Base-by-base conservation (phyloP, 23 tunicate species). In the Botrylloides violaceus region DNA sequence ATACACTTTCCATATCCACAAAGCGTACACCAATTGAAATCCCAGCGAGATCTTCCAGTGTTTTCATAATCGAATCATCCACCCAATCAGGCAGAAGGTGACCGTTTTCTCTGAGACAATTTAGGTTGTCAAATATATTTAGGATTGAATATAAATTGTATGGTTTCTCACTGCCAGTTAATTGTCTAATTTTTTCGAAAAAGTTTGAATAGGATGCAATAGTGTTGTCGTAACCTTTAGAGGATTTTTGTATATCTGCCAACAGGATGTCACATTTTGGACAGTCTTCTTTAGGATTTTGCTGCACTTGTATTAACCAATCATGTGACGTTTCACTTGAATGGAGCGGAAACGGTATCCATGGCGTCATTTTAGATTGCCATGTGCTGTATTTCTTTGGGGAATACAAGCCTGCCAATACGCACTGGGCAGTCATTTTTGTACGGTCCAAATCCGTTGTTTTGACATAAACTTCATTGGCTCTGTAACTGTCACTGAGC, bases 1-100 rank as follows among this genome's bases (percentile, higher is more conserved):
- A 31, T 29, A 27, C 33, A 25, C 32, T 4, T 63, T 63, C 70
- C 26, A 27, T 7, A 31, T 63, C 70, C 30, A 26, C 30, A 61
- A 66, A 80, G 22, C 73, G 36, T 31, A 68, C 33, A 0, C 66
- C 75, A 85, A 85, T 85, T 24, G 65, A 75, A n/a, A 80, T 24
- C 21, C 81, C 70, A 3, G 70, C 35, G n/a, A 63, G 70, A 29
- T 29, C 26, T 29, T 7, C 35, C 18, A 63, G 70, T 3, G 4
- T 31, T 29, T 63, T 29, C 70, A 28, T 29, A 3, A 28, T 28
- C 18, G 32, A 6, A 63, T 63, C 70, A 28, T 63, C 70, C 4
- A 9, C 70, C 70, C 70, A 63, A 27, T 25, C 7, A 19, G 70
- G 70, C 33, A 63, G 35, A 7, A 33, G 32, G 36, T 12, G 33